Conservation (phyloP, 2,113 vertebrate species). For the Calcarius ornatus region DNA sequence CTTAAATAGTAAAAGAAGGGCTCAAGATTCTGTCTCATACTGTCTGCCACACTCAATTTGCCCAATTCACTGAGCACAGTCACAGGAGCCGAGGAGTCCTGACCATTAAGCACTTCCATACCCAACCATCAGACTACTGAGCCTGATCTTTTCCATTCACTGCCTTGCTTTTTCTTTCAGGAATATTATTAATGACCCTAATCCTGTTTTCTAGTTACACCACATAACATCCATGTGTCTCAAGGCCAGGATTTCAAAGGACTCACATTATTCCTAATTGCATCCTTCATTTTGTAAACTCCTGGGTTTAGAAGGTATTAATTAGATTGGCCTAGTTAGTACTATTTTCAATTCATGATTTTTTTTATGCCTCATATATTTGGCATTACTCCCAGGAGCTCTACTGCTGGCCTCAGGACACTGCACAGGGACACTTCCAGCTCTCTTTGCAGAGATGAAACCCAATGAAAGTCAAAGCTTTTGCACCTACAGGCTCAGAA, state of each 20-base stretch:
- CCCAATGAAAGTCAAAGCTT: neutral
- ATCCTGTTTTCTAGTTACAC: neutral
- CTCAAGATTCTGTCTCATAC: neutral
- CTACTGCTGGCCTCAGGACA: neutral
- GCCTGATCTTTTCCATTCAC: neutral
- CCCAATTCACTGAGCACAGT: neutral
- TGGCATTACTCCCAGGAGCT: conserved; percentile 13
- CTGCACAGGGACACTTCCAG: neutral
- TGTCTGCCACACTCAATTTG: neutral
- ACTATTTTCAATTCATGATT: neutral
- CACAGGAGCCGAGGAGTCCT: neutral
- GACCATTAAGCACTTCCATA: neutral
- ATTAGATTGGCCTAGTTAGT: conserved; percentile 28
- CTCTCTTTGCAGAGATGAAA: neutral
- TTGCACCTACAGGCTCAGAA: neutral
- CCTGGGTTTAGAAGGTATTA: neutral
- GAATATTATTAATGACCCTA: neutral
- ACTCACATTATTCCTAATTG: neutral
- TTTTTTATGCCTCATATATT: neutral
- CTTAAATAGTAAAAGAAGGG: neutral
- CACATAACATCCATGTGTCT: neutral
- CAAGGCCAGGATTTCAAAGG: conserved; percentile 2
- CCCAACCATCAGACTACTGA: neutral
- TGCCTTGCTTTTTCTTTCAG: neutral
- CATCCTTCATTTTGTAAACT: conserved; percentile 14